Conservation (phyloP, 2,888 invertebrate species). For the Imbricaverruca yamaguchii region DNA sequence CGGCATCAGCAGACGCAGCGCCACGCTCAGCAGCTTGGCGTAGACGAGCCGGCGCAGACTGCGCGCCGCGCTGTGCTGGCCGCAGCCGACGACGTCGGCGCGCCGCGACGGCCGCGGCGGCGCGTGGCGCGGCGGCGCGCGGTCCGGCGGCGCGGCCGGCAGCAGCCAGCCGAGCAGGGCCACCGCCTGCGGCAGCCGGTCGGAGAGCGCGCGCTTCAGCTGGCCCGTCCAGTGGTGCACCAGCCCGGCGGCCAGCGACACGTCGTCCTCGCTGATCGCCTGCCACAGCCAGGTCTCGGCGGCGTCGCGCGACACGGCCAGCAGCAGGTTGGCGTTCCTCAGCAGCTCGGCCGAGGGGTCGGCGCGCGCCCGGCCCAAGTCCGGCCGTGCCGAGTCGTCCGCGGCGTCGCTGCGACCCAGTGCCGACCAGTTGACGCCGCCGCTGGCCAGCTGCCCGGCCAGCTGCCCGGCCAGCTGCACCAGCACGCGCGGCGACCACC, state of each 20-base stretch:
- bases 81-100: neutral
- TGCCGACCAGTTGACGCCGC: too few species aligned
- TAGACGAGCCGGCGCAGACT: neutral
- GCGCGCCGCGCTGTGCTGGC: neutral
- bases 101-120: neutral
- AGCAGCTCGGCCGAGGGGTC: neutral
- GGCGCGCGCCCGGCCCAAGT: neutral
- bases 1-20: neutral
- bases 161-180: neutral
- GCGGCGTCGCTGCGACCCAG: too few species aligned
- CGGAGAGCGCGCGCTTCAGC: neutral
- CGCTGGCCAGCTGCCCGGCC: too few species aligned
- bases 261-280: neutral
- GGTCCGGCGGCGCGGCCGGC: neutral
- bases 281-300: conserved; percentile 1
- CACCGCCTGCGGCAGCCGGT: neutral
- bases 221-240: neutral
- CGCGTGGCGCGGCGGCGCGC: neutral
- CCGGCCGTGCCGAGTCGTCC: neutral
- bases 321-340: neutral
- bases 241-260: neutral
- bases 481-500: neutral
- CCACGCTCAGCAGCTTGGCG: neutral
- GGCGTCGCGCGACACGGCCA: neutral
- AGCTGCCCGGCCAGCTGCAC: neutral